A percentile compares a stretch with the other conserved stretches of the same genome.
Evolutionary conservation across 2,888 invertebrate genomes (phyloP).

Genomic region (Stenodema calcarata): DNA sequence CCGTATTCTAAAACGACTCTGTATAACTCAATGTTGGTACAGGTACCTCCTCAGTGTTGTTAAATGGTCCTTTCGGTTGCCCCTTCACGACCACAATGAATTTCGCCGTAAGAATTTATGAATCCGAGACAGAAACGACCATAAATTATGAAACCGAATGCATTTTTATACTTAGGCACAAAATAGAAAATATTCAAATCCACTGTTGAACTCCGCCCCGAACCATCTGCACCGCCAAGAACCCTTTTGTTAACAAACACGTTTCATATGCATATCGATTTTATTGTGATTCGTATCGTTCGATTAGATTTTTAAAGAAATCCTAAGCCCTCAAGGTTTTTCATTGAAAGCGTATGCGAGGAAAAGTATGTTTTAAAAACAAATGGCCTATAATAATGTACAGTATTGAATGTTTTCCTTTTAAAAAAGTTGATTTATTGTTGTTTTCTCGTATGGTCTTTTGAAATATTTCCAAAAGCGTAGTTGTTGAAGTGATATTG

Average conservation of each 20-base stretch:
- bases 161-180: too few relatives aligned
- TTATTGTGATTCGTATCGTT: constrained; percentile 12
- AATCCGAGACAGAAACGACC: too few relatives aligned
- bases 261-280: constrained; percentile 25
- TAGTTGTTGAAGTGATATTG: constrained; percentile 40
- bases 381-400: constrained; percentile 24
- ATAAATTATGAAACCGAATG: too few relatives aligned
- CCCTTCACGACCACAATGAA: too few relatives aligned
- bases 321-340: not conserved
- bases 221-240: not conserved
- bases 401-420: constrained; percentile 35
- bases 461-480: constrained; percentile 15
- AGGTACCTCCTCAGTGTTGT: too few relatives aligned
- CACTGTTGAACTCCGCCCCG: not conserved
- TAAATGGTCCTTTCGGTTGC: too few relatives aligned
- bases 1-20: too few relatives aligned
- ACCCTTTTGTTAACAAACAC: not conserved
- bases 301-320: not conserved
- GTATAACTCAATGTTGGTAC: too few relatives aligned
- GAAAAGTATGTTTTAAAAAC: not conserved
- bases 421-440: not conserved
- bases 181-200: not conserved
- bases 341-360: not conserved
- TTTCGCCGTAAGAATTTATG: too few relatives aligned
- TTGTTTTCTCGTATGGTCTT: not conserved